phyloP scores from a whole-genome alignment of 2,888 invertebrate species.

The Phragmatobia fuliginosa region DNA sequence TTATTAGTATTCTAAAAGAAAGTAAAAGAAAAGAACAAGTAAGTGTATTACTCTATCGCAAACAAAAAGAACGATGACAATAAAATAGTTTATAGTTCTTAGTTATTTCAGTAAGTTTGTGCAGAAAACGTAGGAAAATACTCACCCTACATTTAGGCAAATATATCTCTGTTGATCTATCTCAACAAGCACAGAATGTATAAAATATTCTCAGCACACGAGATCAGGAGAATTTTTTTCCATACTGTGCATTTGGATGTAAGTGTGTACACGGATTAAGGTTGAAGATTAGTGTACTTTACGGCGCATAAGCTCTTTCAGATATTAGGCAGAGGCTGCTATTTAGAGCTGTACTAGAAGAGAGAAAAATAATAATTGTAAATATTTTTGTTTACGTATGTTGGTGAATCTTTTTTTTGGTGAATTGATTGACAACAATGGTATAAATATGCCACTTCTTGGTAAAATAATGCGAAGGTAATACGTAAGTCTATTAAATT shows the following conservation, averaged over 20 bases:
- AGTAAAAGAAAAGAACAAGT: neutral
- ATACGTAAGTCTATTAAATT: neutral
- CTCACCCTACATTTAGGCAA: neutral
- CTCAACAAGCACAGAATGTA: neutral
- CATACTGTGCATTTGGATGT: neutral
- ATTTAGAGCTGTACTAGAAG: neutral
- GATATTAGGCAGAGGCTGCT: neutral
- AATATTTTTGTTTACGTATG: neutral
- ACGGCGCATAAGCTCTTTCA: conserved; percentile 11
- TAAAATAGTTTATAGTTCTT: neutral
- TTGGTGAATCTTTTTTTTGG: neutral
- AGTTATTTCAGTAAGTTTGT: neutral
- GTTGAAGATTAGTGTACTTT: neutral
- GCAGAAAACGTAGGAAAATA: neutral
- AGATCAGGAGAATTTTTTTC: neutral
- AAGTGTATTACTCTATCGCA: neutral
- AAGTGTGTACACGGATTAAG: neutral
- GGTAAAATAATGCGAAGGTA: too few species aligned
- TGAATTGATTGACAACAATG: neutral
- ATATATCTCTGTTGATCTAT: neutral
- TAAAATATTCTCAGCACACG: neutral
- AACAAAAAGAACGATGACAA: neutral
- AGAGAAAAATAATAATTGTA: neutral
- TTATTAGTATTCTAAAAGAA: neutral
- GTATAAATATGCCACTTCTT: neutral